Evolutionary conservation across 2,888 invertebrate species (phyloP).

Genomic region (Epinotia ramella): DNA sequence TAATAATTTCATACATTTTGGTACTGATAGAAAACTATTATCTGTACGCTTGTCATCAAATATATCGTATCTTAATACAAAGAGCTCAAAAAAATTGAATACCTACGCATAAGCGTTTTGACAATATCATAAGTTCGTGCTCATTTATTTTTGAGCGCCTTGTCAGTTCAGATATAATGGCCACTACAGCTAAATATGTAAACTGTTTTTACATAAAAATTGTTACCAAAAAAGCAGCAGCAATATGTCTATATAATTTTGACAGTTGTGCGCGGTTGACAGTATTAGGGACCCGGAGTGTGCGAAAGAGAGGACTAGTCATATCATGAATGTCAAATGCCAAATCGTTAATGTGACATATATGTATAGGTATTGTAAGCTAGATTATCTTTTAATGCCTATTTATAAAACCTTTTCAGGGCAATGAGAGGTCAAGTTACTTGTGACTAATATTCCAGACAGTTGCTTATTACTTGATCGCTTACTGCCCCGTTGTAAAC

Average conservation of each 20-base stretch:
- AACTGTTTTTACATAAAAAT: too few species aligned
- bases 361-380: slow-evolving; percentile 51
- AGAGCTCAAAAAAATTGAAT: neutral
- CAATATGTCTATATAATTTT: neutral
- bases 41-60: neutral
- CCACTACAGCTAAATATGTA: too few species aligned
- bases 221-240: neutral
- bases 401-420: slow-evolving; percentile 12
- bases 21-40: neutral
- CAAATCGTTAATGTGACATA: slow-evolving; percentile 64
- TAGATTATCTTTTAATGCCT: slow-evolving; percentile 48
- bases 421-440: neutral
- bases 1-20: neutral
- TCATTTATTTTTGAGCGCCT: neutral
- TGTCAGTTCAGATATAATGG: neutral
- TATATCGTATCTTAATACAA: too few species aligned
- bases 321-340: slow-evolving; percentile 62
- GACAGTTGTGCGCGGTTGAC: neutral
- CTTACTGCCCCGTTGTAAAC: slow-evolving; percentile 26
- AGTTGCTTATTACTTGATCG: slow-evolving; percentile 8
- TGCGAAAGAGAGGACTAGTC: slow-evolving; percentile 53
- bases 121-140: neutral
- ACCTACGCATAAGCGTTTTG: neutral
- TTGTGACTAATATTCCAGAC: neutral
- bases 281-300: slow-evolving; percentile 36